Evolutionary conservation across 2,113 vertebrate genomes (phyloP).

Genomic region (Strix uralensis): DNA sequence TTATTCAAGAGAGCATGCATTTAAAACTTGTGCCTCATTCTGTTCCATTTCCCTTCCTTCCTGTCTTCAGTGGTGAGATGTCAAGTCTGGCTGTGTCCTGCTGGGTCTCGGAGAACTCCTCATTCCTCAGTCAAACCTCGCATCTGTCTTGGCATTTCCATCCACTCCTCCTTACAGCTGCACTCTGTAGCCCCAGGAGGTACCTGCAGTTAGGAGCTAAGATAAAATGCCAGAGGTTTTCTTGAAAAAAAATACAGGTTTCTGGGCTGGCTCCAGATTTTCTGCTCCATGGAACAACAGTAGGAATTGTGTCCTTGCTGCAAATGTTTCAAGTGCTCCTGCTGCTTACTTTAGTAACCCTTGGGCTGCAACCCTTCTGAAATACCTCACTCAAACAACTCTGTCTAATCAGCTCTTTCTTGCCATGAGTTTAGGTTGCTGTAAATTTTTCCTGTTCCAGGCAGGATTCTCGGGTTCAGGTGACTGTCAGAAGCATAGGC

Average conservation of each 20-base stretch:
- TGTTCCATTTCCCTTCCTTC: not conserved
- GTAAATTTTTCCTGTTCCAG: not conserved
- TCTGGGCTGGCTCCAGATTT: not conserved
- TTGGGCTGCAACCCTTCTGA: not conserved
- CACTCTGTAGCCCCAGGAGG: not conserved
- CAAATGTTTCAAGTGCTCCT: not conserved
- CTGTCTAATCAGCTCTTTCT: not conserved
- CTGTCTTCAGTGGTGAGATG: not conserved
- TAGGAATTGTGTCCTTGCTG: not conserved
- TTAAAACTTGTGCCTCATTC: not conserved
- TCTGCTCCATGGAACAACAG: rapidly evolving
- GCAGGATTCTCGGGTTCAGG: not conserved
- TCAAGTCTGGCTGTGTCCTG: not conserved
- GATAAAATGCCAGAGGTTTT: not conserved
- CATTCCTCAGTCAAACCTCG: not conserved
- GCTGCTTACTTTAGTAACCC: not conserved
- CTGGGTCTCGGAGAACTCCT: not conserved
- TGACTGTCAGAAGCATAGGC: not conserved
- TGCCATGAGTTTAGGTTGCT: not conserved
- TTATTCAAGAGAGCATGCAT: not conserved
- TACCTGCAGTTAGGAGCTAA: not conserved
- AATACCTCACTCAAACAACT: not conserved
- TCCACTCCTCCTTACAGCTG: not conserved
- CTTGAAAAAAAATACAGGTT: not conserved
- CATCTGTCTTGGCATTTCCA: not conserved